These are phyloP conservation scores for Heteromurus nitidus DNA, from an alignment of 2,888 invertebrate species.

Conservation along the genomic window DNA sequence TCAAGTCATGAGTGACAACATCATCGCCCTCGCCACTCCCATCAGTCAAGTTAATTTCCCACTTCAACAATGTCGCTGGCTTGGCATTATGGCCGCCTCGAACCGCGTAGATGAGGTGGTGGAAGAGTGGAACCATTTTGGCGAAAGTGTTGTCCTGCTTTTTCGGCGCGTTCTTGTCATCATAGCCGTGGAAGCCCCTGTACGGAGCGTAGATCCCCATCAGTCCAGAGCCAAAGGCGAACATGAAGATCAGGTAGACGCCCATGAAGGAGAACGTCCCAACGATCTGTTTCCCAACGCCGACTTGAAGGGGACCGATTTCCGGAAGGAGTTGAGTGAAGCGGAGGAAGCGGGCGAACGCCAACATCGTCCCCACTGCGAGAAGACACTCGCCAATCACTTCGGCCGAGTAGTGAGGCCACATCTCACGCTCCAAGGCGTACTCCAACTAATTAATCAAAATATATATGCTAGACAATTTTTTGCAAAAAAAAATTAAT, in stretches of 20 bases:
- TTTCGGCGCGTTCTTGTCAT: not conserved
- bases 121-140: not conserved
- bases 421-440: slow-evolving; percentile 80
- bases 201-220: slow-evolving; percentile 43
- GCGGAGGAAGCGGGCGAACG: slow-evolving; percentile 81
- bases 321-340: slow-evolving; percentile 81
- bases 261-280: not conserved
- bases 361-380: slow-evolving; percentile 81
- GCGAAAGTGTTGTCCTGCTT: not conserved
- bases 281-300: slow-evolving; percentile 80
- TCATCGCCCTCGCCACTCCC: not conserved
- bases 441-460: not conserved
- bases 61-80: not conserved
- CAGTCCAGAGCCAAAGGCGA: not conserved
- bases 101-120: not conserved
- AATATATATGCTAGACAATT: not conserved
- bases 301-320: slow-evolving; percentile 79
- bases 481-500: too few species aligned
- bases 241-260: not conserved
- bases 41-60: not conserved
- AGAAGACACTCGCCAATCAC: slow-evolving; percentile 82
- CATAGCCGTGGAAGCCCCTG: not conserved
- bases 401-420: slow-evolving; percentile 81
- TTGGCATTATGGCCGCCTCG: not conserved
- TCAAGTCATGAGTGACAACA: slow-evolving; percentile 9